Evolutionary conservation across 2,797 vertebrate species (phyloP), one percentile per base, ranked within the genome.

Genomic region (Anguilla anguilla): DNA sequence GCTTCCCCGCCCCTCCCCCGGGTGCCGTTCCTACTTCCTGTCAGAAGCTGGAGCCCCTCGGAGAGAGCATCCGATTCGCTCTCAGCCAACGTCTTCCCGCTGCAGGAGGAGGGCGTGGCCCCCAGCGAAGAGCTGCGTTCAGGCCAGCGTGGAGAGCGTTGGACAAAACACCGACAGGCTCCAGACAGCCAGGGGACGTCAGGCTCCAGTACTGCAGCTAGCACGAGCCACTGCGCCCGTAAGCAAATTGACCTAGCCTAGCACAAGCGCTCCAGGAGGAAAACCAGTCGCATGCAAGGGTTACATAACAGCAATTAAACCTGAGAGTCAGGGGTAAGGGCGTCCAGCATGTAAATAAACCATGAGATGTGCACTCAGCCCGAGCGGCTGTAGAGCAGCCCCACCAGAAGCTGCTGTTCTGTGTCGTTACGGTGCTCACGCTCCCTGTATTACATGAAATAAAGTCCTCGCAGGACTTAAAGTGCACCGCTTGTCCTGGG

Each of bases 21-120:
- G 92, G 94, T 89, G 90, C 90, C 88, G 92, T 88, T 84, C 87
- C 86, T 87, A 90, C 91, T 96, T 96, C 95, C 96, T 96, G 95
- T 94, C 94, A 93, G 92, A 90, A 89, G 86, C 86, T 11, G 74
- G 77, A 88, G 89, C 85, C 59, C 86, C 87, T 90, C 13, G 15
- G 87, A 90, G 90, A 83, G 86, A 81, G 86, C 39, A 89, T 92
- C 86, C 87, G 89, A 92, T 91, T 91, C 87, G 92, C 84, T 74
- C 59, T 83, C 17, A 64, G 85, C 59, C 88, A 28, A 28, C 84
- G 90, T 15, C 0, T 89, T 31, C 25, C 25, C 43, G 87, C 15
- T 46, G 89, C 87, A 59, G n/a, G 13, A 91, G 91, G 88, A 31
- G 35, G 22, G 0, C 92, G 90, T 6, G 39, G 35, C 39, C 74